Evolutionary conservation across 1,140 invertebrate genomes (phyloP).

Genomic region (Lasaia peninsularis): DNA sequence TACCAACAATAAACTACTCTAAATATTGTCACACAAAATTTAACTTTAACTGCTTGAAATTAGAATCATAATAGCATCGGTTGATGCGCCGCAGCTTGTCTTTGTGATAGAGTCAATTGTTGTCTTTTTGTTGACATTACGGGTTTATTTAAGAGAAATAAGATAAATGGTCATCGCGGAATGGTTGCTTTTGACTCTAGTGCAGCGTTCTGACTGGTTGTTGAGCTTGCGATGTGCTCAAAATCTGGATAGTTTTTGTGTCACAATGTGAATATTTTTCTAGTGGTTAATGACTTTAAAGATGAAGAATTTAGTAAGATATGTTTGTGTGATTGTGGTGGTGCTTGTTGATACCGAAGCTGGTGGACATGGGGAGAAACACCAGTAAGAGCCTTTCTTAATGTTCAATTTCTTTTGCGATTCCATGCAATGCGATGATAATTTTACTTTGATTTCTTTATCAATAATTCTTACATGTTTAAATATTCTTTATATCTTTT

Average conservation of each 20-base stretch:
- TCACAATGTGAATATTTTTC: constrained; percentile 53
- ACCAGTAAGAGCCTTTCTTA: constrained; percentile 47
- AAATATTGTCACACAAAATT: constrained; percentile 22
- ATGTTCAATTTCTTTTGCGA: neutral
- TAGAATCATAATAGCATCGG: constrained; percentile 33
- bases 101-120: constrained; percentile 41
- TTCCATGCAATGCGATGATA: neutral
- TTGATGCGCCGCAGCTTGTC: constrained; percentile 35
- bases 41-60: constrained; percentile 32
- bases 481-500: neutral
- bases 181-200: constrained; percentile 57
- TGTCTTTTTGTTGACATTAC: constrained; percentile 71
- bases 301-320: constrained; percentile 53
- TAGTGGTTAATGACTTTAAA: constrained; percentile 6
- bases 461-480: neutral
- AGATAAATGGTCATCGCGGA: constrained; percentile 70
- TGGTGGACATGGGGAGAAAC: constrained; percentile 59
- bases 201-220: constrained; percentile 32
- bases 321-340: constrained; percentile 47
- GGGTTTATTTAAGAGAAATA: constrained; percentile 75
- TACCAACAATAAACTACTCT: constrained; percentile 34
- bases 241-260: neutral
- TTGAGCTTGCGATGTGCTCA: constrained; percentile 36
- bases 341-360: constrained; percentile 45
- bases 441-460: neutral